A percentile compares a stretch with the other conserved stretches of the same genome.
Evolutionary conservation across 2,113 vertebrate genomes (phyloP).

Genomic region (Tricholaema leucomelas): DNA sequence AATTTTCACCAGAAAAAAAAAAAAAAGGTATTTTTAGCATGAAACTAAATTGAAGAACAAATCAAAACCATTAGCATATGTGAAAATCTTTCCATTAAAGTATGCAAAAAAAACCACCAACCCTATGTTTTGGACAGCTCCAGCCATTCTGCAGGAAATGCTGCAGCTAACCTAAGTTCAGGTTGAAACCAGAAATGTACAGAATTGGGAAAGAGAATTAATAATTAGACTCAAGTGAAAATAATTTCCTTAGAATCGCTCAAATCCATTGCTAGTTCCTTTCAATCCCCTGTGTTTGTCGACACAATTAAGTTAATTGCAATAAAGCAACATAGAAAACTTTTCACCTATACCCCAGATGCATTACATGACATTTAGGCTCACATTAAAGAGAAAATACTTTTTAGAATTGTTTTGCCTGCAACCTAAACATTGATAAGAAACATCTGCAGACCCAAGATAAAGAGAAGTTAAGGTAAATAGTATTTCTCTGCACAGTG

Average conservation of each 20-base stretch:
- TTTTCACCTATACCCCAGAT: neutral
- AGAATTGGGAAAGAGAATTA: neutral
- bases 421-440: neutral
- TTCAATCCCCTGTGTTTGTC: neutral
- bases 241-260: neutral
- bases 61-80: neutral
- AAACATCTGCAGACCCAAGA: neutral
- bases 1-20: neutral
- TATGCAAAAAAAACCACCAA: neutral
- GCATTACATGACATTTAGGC: neutral
- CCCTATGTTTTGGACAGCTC: neutral
- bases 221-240: neutral
- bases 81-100: neutral
- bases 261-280: neutral
- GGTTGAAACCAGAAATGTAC: neutral
- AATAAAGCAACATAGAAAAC: neutral
- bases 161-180: neutral
- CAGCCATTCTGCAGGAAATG: neutral
- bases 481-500: neutral
- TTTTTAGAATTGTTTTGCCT: neutral
- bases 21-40: neutral
- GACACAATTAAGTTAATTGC: neutral
- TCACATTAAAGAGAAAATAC: neutral
- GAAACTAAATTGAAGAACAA: neutral
- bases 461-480: slow-evolving; percentile 21